Base-by-base conservation (phyloP, 2,113 vertebrate species). In the Mystacornis crossleyi region DNA sequence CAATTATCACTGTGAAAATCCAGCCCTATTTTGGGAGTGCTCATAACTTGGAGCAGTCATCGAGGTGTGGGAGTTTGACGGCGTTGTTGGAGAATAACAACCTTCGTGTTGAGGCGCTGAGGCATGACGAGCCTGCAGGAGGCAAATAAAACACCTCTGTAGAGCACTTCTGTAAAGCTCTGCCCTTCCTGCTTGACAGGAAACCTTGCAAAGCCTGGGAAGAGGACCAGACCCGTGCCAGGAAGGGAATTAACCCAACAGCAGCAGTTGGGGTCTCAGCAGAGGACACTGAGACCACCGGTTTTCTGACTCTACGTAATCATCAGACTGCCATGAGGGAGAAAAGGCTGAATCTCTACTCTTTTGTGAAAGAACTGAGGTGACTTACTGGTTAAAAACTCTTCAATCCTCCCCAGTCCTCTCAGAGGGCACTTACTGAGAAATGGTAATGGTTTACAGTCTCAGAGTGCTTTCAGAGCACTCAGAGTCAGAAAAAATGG, bases 391-490 rank as follows among this genome's bases (percentile, higher is more conserved):
- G 75, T 93, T 94, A 96, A 93, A 96, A 96, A 65, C 36, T 71
- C 75, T 38, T 67, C 90, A 79, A 1, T 67, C 80, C 83, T 95
- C 87, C 69, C 77, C 88, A 93, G 10, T 92, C 88, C 86, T 96
- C 88, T 96, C 82, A 78, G n/a, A 93, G 89, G 80, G 88, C 77
- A 92, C 82, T 96, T 93, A 83, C 72, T 72, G 88, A 84, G 86
- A 85, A 86, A 88, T 94, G 80, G 88, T 90, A 96, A 96, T 93
- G 86, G 88, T 86, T 89, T 95, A 78, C 65, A 67, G 75, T 47
- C 89, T 93, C 88, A 47, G 45, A 81, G 80, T 90, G 90, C 95
- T 96, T 96, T 96, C 69, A 95, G 93, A 89, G 92, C 90, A 93
- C 92, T 96, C 90, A 75, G 3, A 84, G 86, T 89, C 90, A 84